Evolutionary conservation across 2,888 invertebrate genomes (phyloP).

Genomic region (Eilema caniola): DNA sequence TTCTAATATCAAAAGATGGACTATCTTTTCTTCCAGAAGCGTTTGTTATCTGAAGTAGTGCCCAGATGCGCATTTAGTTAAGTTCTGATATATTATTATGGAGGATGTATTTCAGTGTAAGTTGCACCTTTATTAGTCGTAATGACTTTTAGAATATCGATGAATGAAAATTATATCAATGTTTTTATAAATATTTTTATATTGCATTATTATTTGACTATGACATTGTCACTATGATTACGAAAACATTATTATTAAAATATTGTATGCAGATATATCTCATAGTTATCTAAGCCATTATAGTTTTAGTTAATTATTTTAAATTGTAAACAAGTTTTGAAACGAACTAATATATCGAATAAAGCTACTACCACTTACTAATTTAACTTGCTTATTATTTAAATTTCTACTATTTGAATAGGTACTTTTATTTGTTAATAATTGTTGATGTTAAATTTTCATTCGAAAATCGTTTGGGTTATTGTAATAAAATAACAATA

Average conservation of each 20-base stretch:
- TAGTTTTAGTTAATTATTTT: neutral
- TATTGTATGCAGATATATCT: neutral
- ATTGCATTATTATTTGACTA: conserved; percentile 6
- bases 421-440: neutral
- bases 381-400: neutral
- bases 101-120: conserved; percentile 30
- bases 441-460: conserved; percentile 2
- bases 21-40: neutral
- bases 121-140: conserved; percentile 35
- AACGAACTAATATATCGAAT: neutral
- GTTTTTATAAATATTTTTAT: conserved; percentile 14
- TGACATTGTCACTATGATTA: conserved; percentile 23
- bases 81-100: conserved; percentile 17
- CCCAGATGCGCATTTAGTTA: conserved; percentile 17
- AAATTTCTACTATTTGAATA: neutral
- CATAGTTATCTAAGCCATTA: neutral
- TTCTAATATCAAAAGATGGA: neutral
- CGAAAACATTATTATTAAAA: conserved; percentile 22
- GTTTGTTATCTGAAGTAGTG: conserved; percentile 17
- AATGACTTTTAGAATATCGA: conserved; percentile 19
- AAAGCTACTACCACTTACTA: neutral
- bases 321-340: conserved; percentile 4
- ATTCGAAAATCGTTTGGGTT: conserved; percentile 12
- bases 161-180: conserved; percentile 20
- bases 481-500: conserved; percentile 58